Evolutionary conservation across 2,888 invertebrate genomes (phyloP).

Genomic region (Mongoloraphidia duomilia): DNA sequence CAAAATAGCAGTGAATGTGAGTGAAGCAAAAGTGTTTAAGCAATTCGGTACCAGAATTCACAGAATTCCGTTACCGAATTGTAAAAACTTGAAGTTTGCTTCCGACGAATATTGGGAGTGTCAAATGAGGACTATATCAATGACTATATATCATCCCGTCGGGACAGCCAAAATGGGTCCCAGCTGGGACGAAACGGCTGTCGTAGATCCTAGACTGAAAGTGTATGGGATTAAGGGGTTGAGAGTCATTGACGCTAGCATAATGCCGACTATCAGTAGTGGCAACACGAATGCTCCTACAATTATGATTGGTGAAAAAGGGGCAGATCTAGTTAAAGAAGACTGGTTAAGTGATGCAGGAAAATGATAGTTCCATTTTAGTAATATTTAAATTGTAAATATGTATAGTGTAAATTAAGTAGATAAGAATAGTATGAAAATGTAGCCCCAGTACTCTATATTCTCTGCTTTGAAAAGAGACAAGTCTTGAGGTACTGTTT

Average conservation of each 20-base stretch:
- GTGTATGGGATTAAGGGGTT: conserved; percentile 67
- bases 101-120: conserved; percentile 79
- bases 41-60: conserved; percentile 68
- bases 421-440: no score
- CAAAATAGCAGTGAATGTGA: conserved; percentile 57
- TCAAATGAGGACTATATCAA: conserved; percentile 70
- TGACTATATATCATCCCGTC: conserved; percentile 83
- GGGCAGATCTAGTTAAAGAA: conserved; percentile 70
- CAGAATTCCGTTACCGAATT: conserved; percentile 63
- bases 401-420: no score
- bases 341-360: conserved; percentile 45
- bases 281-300: conserved; percentile 84
- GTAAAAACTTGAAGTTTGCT: conserved; percentile 53
- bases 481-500: no score
- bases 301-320: conserved; percentile 87
- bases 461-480: no score
- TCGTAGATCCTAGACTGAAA: conserved; percentile 63
- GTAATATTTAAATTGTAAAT: background rate
- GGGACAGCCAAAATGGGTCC: conserved; percentile 87
- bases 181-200: conserved; percentile 57
- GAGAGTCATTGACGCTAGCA: conserved; percentile 72
- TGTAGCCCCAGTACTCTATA: no score
- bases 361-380: background rate
- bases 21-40: conserved; percentile 61
- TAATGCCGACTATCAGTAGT: conserved; percentile 79